phyloP scores from a whole-genome alignment of 64 coral and sea anemone genomes.

The Anthopleura sola region DNA sequence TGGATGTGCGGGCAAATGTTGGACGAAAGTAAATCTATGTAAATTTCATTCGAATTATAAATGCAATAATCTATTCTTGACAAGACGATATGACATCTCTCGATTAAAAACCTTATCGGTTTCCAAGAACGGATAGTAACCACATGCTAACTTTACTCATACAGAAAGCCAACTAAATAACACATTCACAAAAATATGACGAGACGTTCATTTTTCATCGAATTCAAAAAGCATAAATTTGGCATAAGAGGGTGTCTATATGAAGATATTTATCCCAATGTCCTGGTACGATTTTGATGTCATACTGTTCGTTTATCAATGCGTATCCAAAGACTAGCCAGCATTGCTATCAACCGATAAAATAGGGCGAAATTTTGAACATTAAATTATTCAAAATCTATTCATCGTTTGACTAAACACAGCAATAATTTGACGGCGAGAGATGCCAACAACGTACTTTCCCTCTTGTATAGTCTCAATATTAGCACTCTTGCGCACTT shows the following conservation, averaged over 20 bases:
- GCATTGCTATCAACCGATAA: neutral
- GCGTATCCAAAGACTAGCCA: neutral
- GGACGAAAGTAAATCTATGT: constrained; percentile 8
- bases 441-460: neutral
- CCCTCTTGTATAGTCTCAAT: neutral
- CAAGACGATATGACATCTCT: neutral
- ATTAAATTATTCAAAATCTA: constrained; percentile 7
- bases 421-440: neutral
- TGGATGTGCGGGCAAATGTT: neutral
- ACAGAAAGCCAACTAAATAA: neutral
- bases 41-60: constrained; percentile 12
- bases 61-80: constrained; percentile 7
- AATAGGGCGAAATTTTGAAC: neutral
- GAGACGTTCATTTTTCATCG: neutral
- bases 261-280: neutral
- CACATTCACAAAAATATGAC: neutral
- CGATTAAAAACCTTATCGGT: neutral
- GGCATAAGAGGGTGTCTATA: neutral
- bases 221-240: neutral
- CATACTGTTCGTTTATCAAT: neutral
- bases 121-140: neutral
- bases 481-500: neutral
- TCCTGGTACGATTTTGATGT: neutral
- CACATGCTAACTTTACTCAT: neutral
- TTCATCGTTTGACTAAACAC: neutral